A percentile compares a stretch with the other conserved stretches of the same genome.
phyloP scores from a whole-genome alignment of 2,113 vertebrate species.

The Dicrurus megarhynchus region DNA sequence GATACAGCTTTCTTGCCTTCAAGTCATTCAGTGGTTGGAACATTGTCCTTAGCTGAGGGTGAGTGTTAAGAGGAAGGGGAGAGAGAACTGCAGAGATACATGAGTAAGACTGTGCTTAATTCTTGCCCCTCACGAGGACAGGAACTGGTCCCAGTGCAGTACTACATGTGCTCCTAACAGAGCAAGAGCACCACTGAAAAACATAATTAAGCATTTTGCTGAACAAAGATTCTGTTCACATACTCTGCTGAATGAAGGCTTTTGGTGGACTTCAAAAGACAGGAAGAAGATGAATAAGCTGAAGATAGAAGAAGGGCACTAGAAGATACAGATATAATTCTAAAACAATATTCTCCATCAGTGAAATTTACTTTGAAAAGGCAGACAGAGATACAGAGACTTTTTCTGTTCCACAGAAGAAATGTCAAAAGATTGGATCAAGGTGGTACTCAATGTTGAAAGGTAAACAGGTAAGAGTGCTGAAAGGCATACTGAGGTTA shows the following conservation, averaged over 20 bases:
- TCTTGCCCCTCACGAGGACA: not conserved
- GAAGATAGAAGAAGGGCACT: not conserved
- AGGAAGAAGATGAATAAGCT: not conserved
- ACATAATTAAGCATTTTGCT: not conserved
- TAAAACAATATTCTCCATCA: not conserved
- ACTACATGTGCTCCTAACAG: not conserved
- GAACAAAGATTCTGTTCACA: slow-evolving; percentile 14
- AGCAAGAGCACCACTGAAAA: not conserved
- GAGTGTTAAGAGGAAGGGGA: not conserved
- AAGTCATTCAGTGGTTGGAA: not conserved
- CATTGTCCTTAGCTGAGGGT: not conserved
- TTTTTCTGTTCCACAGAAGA: not conserved
- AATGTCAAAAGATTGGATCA: not conserved
- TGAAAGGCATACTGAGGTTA: not conserved
- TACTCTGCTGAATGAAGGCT: not conserved
- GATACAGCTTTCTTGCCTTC: not conserved
- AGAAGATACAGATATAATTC: not conserved
- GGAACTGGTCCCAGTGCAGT: not conserved
- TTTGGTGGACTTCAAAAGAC: not conserved
- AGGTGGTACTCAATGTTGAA: not conserved
- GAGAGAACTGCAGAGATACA: not conserved
- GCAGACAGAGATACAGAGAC: not conserved
- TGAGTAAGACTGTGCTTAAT: not conserved
- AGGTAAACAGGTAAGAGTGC: not conserved
- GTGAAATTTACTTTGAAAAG: not conserved